phyloP scores from a whole-genome alignment of 2,888 invertebrate species.

The Eubasilissa splendida region DNA sequence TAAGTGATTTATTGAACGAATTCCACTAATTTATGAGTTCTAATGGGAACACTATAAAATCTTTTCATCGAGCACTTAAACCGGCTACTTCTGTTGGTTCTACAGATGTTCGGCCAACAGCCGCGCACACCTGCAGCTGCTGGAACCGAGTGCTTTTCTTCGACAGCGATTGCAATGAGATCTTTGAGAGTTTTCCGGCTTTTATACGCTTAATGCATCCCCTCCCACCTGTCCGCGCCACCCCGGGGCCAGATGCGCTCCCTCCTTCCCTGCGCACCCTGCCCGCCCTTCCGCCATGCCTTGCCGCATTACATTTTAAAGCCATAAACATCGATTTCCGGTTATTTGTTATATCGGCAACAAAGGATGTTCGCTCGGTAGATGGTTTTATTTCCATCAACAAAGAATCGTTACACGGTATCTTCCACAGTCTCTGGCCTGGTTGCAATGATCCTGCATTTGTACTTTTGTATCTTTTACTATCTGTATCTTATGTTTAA shows the following conservation, averaged over 20 bases:
- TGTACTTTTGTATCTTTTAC: neutral
- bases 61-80: constrained; percentile 6
- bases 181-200: constrained; percentile 42
- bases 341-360: constrained; percentile 43
- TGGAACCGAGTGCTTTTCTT: constrained; percentile 13
- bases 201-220: constrained; percentile 47
- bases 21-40: no score
- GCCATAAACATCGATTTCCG: constrained; percentile 52
- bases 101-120: neutral
- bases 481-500: neutral
- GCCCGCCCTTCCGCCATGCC: constrained; percentile 8
- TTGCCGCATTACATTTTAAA: constrained; percentile 43
- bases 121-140: constrained; percentile 15
- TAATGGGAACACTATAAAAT: no score
- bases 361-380: constrained; percentile 26
- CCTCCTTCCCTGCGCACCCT: neutral
- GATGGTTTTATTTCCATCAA: constrained; percentile 17
- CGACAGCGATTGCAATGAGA: constrained; percentile 30
- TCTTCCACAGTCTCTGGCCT: neutral
- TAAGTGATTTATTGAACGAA: no score
- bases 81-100: constrained; percentile 3
- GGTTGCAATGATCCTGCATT: neutral
- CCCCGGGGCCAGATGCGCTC: neutral
- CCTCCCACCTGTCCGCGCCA: neutral
- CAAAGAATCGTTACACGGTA: constrained; percentile 16